A percentile compares a stretch with the other conserved stretches of the same genome.
Evolutionary conservation across 2,888 invertebrate species (phyloP).

Genomic region (Agrotis clavis): DNA sequence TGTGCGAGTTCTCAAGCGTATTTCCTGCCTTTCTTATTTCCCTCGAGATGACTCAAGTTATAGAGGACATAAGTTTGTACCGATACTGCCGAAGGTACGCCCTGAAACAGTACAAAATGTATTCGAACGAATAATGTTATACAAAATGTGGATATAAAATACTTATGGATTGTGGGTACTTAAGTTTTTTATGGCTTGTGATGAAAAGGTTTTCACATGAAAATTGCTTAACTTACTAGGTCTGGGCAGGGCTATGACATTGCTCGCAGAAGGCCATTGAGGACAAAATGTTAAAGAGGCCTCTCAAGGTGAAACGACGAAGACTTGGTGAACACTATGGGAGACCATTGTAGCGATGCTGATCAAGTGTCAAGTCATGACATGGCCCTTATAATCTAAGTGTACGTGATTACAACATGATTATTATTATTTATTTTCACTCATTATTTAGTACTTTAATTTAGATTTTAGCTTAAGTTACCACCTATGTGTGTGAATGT

Average conservation of each 20-base stretch:
- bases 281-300: not conserved
- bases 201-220: conserved; percentile 5
- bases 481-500: no score
- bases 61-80: conserved; percentile 86
- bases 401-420: no score
- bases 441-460: no score
- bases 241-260: not conserved
- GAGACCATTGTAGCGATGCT: not conserved
- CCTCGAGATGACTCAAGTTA: conserved; percentile 88
- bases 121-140: conserved; percentile 50
- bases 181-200: conserved; percentile 26
- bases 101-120: conserved; percentile 60
- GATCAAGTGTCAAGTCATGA: no score
- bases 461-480: no score
- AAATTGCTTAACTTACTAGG: not conserved
- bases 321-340: not conserved
- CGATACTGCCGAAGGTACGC: conserved; percentile 75
- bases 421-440: no score
- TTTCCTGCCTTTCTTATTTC: conserved; percentile 89
- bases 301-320: not conserved
- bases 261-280: not conserved
- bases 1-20: conserved; percentile 83
- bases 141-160: conserved; percentile 48
- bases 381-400: no score
- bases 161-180: conserved; percentile 25